Percentiles rank a stretch among this genome's conserved stretches.
These are phyloP conservation scores for Melanostigma gelatinosum DNA, from an alignment of 2,113 vertebrate species.

Conservation along the genomic window DNA sequence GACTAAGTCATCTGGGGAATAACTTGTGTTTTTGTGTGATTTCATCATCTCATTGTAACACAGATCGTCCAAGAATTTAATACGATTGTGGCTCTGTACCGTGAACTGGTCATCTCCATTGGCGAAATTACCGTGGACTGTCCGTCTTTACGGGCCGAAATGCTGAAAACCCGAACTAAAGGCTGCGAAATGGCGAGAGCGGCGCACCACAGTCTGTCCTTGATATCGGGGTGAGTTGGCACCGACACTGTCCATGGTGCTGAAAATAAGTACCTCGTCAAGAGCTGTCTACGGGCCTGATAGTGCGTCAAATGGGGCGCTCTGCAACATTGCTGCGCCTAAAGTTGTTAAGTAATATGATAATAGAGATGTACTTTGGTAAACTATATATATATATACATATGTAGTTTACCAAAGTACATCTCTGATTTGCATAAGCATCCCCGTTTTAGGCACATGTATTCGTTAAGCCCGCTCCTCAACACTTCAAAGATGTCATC, in stretches of 20 bases:
- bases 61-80: conserved; percentile 99
- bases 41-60: conserved; percentile 63
- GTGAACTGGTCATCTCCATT: conserved; percentile 97
- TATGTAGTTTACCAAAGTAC: conserved; percentile 4
- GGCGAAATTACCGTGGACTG: conserved; percentile 93
- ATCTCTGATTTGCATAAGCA: conserved; percentile 44
- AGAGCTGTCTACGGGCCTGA: conserved; percentile 11
- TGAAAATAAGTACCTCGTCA: background rate
- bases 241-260: conserved; percentile 56
- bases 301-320: conserved; percentile 5
- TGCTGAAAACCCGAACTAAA: conserved; percentile 93
- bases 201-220: conserved; percentile 93
- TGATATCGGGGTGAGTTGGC: conserved; percentile 93
- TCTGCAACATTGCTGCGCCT: conserved; percentile 23
- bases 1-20: conserved; percentile 36
- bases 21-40: conserved; percentile 10
- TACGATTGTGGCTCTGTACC: conserved; percentile 96
- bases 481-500: conserved; percentile 33
- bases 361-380: too few relatives aligned
- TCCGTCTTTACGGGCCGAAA: conserved; percentile 89
- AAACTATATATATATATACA: background rate
- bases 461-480: conserved; percentile 31
- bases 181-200: conserved; percentile 95
- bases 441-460: conserved; percentile 17
- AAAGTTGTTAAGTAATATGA: conserved; percentile 24